Conservation (phyloP, 2,113 vertebrate genomes). For the Noturus placidus region DNA sequence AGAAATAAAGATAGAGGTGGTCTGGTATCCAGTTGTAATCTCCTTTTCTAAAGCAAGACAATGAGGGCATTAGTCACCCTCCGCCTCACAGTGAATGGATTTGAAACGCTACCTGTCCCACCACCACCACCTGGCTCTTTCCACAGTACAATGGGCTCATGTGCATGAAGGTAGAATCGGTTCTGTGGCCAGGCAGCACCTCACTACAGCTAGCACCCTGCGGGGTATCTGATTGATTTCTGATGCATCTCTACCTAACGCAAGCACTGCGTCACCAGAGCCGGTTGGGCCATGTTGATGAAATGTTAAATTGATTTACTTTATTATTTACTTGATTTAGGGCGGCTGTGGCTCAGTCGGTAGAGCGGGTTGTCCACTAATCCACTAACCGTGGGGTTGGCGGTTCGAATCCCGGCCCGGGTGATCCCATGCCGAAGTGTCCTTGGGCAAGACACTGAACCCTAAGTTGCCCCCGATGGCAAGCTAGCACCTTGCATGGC, state of each 20-base stretch:
- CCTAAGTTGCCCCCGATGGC: no score
- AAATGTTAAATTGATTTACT: conserved; percentile 2
- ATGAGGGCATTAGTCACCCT: conserved; percentile 26
- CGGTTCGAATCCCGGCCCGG: no score
- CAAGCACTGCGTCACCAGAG: not conserved
- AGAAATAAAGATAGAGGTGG: conserved; percentile 25
- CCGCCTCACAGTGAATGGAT: not conserved
- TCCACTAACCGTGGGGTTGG: no score
- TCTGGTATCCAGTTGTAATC: conserved; percentile 24
- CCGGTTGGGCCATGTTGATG: not conserved
- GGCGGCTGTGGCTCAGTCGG: no score
- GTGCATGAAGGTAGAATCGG: not conserved
- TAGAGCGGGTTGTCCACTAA: no score
- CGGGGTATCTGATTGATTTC: conserved; percentile 1
- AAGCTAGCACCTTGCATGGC: no score
- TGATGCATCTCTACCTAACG: not conserved
- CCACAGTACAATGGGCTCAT: not conserved
- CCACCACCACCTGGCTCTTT: not conserved
- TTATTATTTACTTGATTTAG: no score
- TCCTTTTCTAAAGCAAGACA: conserved; percentile 11
- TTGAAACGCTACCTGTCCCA: not conserved
- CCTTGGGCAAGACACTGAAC: no score
- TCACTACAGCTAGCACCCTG: not conserved
- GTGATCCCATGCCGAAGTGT: no score
- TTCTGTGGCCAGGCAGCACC: not conserved